Percentiles rank a stretch among this genome's conserved stretches.
Conservation (phyloP, 2,113 vertebrate species). For the Hemichromis elongatus region DNA sequence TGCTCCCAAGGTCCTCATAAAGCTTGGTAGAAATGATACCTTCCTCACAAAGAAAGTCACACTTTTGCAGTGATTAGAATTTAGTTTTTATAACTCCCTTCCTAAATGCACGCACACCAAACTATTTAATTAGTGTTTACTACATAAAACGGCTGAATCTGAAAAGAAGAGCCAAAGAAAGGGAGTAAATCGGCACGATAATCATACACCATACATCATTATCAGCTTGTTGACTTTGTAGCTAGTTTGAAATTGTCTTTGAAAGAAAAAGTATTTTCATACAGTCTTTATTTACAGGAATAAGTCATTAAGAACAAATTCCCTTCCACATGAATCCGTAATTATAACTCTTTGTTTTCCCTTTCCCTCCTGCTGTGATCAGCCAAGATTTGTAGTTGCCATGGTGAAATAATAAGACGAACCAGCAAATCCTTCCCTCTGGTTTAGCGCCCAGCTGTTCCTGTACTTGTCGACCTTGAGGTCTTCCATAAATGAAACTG, state of each 20-base stretch:
- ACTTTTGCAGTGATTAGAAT: neutral
- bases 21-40: neutral
- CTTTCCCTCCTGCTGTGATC: conserved; percentile 44
- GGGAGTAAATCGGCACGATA: neutral
- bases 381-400: conserved; percentile 50
- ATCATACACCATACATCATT: neutral
- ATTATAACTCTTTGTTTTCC: conserved; percentile 63
- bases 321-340: conserved; percentile 38
- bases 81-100: neutral
- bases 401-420: conserved; percentile 60
- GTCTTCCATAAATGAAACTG: conserved; percentile 49
- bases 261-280: conserved; percentile 23
- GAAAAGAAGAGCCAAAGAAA: neutral
- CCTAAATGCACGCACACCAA: neutral
- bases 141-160: neutral
- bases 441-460: conserved; percentile 56
- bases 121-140: conserved; percentile 1
- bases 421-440: conserved; percentile 41
- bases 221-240: conserved; percentile 1
- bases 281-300: conserved; percentile 36
- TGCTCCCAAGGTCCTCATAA: neutral
- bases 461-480: conserved; percentile 57
- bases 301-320: conserved; percentile 52
- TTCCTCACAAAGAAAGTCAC: neutral
- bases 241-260: conserved; percentile 29